These are phyloP conservation scores for Drosophila pseudoobscura DNA, from an alignment of 1,140 invertebrate genomes.

Conservation along the genomic window DNA sequence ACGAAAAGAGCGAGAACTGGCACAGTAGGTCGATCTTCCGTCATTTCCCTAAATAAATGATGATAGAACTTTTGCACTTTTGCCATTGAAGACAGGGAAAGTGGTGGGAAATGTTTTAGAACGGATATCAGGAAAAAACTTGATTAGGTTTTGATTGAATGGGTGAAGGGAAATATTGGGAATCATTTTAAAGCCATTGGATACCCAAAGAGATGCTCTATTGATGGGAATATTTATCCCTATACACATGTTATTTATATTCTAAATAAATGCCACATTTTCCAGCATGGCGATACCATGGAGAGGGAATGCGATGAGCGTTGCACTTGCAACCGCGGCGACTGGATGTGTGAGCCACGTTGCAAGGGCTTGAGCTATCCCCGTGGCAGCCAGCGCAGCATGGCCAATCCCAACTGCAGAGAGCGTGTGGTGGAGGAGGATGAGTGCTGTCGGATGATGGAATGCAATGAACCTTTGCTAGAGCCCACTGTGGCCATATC, in stretches of 20 bases:
- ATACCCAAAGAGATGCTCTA: too few relatives aligned
- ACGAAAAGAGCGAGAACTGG: conserved; percentile 30
- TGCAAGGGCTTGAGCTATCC: conserved; percentile 87
- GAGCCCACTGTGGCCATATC: conserved; percentile 49
- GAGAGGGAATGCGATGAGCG: conserved; percentile 88
- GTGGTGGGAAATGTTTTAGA: conserved; percentile 2
- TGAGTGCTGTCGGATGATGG: conserved; percentile 90
- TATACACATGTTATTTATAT: too few relatives aligned
- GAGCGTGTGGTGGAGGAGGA: conserved; percentile 87
- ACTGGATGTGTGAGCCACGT: conserved; percentile 87
- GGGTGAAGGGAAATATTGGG: too few relatives aligned
- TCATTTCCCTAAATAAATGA: conserved; percentile 42
- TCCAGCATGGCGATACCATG: conserved; percentile 87
- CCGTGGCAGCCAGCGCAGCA: conserved; percentile 85
- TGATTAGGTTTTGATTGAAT: too few relatives aligned
- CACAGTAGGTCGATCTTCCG: conserved; percentile 50
- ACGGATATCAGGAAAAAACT: too few relatives aligned
- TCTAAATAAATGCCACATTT: background rate
- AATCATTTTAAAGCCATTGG: too few relatives aligned
- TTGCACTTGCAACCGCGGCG: conserved; percentile 87
- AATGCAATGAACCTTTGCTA: conserved; percentile 84
- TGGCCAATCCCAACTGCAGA: conserved; percentile 89
- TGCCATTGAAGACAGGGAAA: conserved; percentile 22
- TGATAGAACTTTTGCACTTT: conserved; percentile 27
- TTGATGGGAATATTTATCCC: too few relatives aligned